Percentiles rank a stretch among this genome's conserved stretches.
Evolutionary conservation across 2,888 invertebrate genomes (phyloP).

Genomic region (Salticus scenicus): DNA sequence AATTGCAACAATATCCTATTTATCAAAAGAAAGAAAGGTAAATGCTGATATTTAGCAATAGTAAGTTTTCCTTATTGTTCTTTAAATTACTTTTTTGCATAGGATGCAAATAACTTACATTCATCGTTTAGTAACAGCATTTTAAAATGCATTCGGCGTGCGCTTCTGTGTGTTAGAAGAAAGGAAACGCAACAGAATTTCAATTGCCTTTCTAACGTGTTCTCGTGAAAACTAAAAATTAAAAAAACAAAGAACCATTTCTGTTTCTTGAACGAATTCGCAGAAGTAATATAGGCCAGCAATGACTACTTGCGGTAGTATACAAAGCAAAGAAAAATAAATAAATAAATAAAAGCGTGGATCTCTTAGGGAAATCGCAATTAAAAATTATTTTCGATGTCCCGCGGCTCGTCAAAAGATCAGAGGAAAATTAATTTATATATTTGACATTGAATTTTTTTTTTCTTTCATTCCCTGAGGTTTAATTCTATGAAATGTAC

Average conservation of each 20-base stretch:
- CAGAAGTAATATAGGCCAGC: not conserved
- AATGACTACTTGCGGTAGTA: not conserved
- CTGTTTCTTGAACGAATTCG: not conserved
- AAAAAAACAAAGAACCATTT: not conserved
- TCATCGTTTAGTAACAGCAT: too few species aligned
- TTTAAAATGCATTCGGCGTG: too few species aligned
- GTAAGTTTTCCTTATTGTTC: too few species aligned
- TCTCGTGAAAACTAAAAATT: too few species aligned
- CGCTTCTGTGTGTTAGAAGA: too few species aligned
- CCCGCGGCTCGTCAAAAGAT: not conserved
- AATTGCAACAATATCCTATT: too few species aligned
- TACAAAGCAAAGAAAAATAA: not conserved
- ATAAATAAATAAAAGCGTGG: not conserved
- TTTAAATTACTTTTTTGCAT: too few species aligned
- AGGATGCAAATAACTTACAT: too few species aligned
- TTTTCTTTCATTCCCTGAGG: not conserved
- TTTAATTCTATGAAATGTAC: not conserved
- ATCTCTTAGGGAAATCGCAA: not conserved
- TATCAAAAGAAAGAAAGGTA: too few species aligned
- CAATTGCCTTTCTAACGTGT: too few species aligned
- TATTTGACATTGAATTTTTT: not conserved
- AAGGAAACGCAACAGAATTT: too few species aligned
- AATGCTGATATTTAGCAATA: too few species aligned
- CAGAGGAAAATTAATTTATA: not conserved
- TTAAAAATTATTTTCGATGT: not conserved